Evolutionary conservation across 2,888 invertebrate genomes (phyloP), one percentile per base, ranked within the genome.

Genomic region (Drosophila nr. medialis): DNA sequence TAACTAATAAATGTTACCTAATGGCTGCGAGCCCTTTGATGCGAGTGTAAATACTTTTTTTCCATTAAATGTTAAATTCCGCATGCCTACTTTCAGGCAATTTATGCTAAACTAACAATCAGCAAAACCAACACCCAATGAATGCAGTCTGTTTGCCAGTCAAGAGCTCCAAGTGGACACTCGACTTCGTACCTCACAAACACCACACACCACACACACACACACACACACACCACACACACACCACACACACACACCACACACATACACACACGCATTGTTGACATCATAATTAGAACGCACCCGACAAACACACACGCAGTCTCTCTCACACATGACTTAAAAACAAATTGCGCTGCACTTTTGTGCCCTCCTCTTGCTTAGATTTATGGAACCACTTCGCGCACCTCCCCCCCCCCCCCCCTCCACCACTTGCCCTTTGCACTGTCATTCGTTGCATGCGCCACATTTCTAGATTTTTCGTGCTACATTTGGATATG

Each of bases 231-330:
- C 18, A 18, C 51, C 49, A 18, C 51, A 59, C 72, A 18, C 15
- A 7, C n/a, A 42, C 30, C 62, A 49, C 38, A 36, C 58, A 24
- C 48, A 38, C 34, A 32, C 60, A 29, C 29, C 38, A 30, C n/a
- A 42, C 48, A 53, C 68, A 67, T 56, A 32, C 40, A 49, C 65
- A 8, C 50, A 15, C 54, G 64, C 73, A 78, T 70, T 85, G 88
- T 86, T 86, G 83, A 81, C 76, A 77, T 88, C 90, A 86, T 86
- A 86, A 88, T 86, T 86, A 90, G 89, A 90, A 83, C 80, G 83
- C 75, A 77, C 49, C 66, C 70, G 61, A 64, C 80, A 54, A 51
- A 80, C 77, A 55, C 76, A 53, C 38, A 49, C 63, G 27, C 45
- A 45, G 24, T 45, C 8, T 24, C 2, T 38, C 67, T 63, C 69